Percentiles rank a stretch among this genome's conserved stretches.
Evolutionary conservation across 2,888 invertebrate species (phyloP).

Genomic region (Poecilobothrus nobilitatus): DNA sequence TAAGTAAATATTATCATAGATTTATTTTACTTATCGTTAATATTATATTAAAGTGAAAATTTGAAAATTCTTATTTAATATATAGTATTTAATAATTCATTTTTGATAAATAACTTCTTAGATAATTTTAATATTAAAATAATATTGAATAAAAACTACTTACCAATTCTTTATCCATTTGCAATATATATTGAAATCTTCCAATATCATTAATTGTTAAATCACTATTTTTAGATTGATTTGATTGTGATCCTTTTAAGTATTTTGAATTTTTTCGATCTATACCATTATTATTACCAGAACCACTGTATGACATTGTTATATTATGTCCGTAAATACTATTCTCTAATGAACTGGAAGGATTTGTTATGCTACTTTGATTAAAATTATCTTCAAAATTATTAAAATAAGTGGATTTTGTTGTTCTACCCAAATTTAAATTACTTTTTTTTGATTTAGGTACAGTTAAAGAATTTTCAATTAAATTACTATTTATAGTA

Average conservation of each 20-base stretch:
- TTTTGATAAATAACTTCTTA: too few relatives aligned
- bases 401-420: not conserved
- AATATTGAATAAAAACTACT: constrained; percentile 13
- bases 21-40: too few relatives aligned
- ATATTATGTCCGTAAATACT: not conserved
- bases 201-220: constrained; percentile 25
- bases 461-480: not conserved
- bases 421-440: not conserved
- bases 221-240: constrained; percentile 14
- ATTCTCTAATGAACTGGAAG: not conserved
- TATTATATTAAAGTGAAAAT: too few relatives aligned
- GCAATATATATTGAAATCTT: constrained; percentile 27
- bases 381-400: not conserved
- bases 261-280: not conserved
- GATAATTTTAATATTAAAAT: too few relatives aligned
- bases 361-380: not conserved
- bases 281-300: not conserved
- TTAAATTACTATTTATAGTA: not conserved
- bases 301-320: not conserved
- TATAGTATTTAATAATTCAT: too few relatives aligned
- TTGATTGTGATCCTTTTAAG: not conserved
- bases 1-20: too few relatives aligned
- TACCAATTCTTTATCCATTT: constrained; percentile 28
- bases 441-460: not conserved
- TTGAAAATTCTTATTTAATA: too few relatives aligned